Base-by-base conservation (phyloP, 2,113 vertebrate species). In the Scartelaos histophorus region DNA sequence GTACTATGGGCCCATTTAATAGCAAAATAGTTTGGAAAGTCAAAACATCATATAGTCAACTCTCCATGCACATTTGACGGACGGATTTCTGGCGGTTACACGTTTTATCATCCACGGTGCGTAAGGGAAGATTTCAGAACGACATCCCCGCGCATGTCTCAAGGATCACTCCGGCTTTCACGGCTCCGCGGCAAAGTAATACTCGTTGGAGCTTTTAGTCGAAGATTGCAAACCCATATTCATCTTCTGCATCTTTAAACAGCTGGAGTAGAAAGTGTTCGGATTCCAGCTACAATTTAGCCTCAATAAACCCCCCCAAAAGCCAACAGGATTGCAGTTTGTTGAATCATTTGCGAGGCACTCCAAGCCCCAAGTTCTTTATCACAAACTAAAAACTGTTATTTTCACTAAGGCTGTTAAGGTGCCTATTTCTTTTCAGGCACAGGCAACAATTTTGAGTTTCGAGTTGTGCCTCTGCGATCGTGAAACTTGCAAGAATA, bases 231-330 rank as follows among this genome's bases (percentile, higher is more conserved):
- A 19, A 67, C 60, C 24, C 7, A 62, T 71, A 70, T 68, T 61
- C 70, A 16, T 65, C 17, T 56, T 51, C 62, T 71, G 57, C 68
- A 71, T 46, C 54, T 74, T 76, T 61, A 68, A 82, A 69, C 58
- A 82, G 65, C 38, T 69, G 58, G 54, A 69, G 46, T 71, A 21
- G 70, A 85, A 7, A 35, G 49, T 66, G 58, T 49, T 13, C 45
- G 66, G 53, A 5, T 74, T 76, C 73, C 45, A 51, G 13, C 64
- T 66, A 25, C 21, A 21, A 57, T 74, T 72, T 67, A 9, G 24
- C 61, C 49, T 67, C 25, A 67, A 49, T 71, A 43, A 73, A 74
- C 51, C 46, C 29, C 29, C n/a, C 13, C 9, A n/a, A 45, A 69
- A 24, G 53, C 45, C 25, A 13, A 29, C 29, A 61, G 24, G 25